A percentile compares a stretch with the other conserved stretches of the same genome.
Evolutionary conservation across 1,140 invertebrate species (phyloP).

Genomic region (Pseudomyrmex flavicornis): DNA sequence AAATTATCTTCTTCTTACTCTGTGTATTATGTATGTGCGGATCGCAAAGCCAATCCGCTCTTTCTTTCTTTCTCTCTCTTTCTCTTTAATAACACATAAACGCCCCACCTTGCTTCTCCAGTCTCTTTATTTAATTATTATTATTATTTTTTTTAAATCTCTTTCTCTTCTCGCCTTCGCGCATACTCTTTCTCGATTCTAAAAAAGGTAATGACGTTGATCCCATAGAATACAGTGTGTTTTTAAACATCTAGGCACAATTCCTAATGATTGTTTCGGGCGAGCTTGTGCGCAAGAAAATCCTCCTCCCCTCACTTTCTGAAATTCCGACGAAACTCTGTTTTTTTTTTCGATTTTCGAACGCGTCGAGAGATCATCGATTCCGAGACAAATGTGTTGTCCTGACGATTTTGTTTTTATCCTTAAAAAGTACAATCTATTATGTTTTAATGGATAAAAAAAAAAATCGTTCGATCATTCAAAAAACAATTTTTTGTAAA

Average conservation of each 20-base stretch:
- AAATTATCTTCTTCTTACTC: constrained; percentile 10
- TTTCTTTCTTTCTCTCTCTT: background rate
- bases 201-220: constrained; percentile 78
- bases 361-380: constrained; percentile 1
- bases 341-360: constrained; percentile 11
- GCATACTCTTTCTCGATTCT: constrained; percentile 45
- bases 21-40: background rate
- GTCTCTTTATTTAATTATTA: constrained; percentile 6
- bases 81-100: constrained; percentile 39
- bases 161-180: constrained; percentile 17
- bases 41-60: constrained; percentile 49
- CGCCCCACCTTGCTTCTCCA: constrained; percentile 16
- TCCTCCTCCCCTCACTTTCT: constrained; percentile 33
- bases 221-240: constrained; percentile 81
- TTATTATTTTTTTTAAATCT: constrained; percentile 44
- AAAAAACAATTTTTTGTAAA: background rate
- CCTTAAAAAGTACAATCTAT: constrained; percentile 14
- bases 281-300: constrained; percentile 76
- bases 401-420: background rate
- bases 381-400: background rate
- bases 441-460: background rate
- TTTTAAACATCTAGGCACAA: constrained; percentile 81
- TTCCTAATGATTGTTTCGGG: constrained; percentile 80
- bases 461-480: background rate
- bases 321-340: constrained; percentile 18